Evolutionary conservation across 2,888 invertebrate species (phyloP), one percentile per base, ranked within the genome.

Genomic region (Antheraea assamensis): DNA sequence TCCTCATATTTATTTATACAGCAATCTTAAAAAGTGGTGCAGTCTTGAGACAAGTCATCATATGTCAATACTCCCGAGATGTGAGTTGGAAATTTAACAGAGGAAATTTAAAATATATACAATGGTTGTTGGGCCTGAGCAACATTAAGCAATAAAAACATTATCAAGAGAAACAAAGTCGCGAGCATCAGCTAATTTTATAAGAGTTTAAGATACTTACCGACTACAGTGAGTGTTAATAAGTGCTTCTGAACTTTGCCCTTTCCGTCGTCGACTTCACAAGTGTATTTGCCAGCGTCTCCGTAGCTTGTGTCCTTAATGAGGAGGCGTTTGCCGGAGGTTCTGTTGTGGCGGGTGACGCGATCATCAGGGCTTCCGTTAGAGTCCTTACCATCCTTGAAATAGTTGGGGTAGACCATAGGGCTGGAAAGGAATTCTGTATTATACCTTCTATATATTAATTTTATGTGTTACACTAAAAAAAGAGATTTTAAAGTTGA

Each of bases 291-390:
- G 0, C 92, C 93, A 74, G 87, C 77, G 78, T 93, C 93, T 70
- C 86, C 87, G 0, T 82, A 76, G 47, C 81, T 77, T 0, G 88
- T 89, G 2, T 90, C 84, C 75, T 86, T 88, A 84, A 93, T 90
- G 75, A 92, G 82, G 47, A 93, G 88, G 1, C 93, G 78, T 74
- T 90, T 90, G 61, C 93, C 91, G 2, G 84, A 86, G 70, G 90
- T 91, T 73, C 89, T 85, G 85, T 92, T 93, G 86, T 92, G 82
- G 2, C 89, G 79, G 13, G 92, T 92, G 24, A 93, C 83, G 4
- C 93, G 87, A 74, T 75, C 76, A 0, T 73, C 73, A 0, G 86
- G 84, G 5, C 80, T 74, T 58, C 87, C 87, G 82, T 91, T 90
- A 8, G 85, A 82, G 73, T 87, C 79, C 66, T 85, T 86, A 0